Conservation (phyloP, 2,113 vertebrate species). For the Lucifuga dentata region DNA sequence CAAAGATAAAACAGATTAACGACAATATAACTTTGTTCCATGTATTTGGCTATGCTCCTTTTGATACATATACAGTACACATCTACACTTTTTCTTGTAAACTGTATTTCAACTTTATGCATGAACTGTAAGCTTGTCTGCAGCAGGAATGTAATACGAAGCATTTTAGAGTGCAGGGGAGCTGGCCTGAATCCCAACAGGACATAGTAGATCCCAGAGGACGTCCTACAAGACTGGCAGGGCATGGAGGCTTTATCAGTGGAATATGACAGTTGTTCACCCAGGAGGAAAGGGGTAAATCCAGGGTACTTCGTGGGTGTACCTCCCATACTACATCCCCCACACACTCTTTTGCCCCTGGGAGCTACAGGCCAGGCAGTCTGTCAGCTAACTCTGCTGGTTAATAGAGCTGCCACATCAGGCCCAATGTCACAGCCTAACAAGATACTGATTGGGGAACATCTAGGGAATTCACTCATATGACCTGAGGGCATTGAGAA, state of each 20-base stretch:
- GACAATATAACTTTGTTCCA: neutral
- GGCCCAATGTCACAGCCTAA: conserved; percentile 70
- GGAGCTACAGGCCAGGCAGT: conserved; percentile 55
- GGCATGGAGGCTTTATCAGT: conserved; percentile 44
- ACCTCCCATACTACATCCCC: conserved; percentile 16
- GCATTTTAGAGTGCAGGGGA: conserved; percentile 3
- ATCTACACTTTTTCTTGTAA: neutral
- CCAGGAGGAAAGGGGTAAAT: conserved; percentile 42
- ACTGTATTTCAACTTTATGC: neutral
- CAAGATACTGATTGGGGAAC: conserved; percentile 78
- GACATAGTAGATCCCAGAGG: conserved; percentile 30
- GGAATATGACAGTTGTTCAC: conserved; percentile 54
- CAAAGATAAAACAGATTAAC: conserved; percentile 52
- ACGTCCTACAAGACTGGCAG: conserved; percentile 24
- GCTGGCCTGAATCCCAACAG: conserved; percentile 25
- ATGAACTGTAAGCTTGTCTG: neutral
- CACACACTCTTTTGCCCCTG: conserved; percentile 31
- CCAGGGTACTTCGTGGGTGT: conserved; percentile 43
- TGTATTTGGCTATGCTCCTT: too few species aligned
- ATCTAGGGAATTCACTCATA: conserved; percentile 69
- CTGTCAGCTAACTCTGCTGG: conserved; percentile 71
- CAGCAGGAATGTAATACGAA: neutral
- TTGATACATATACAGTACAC: too few species aligned
- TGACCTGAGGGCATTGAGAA: conserved; percentile 58
- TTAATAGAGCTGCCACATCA: conserved; percentile 82